phyloP scores from a whole-genome alignment of 1,140 invertebrate genomes.

The Trichomalopsis sarcophagae region DNA sequence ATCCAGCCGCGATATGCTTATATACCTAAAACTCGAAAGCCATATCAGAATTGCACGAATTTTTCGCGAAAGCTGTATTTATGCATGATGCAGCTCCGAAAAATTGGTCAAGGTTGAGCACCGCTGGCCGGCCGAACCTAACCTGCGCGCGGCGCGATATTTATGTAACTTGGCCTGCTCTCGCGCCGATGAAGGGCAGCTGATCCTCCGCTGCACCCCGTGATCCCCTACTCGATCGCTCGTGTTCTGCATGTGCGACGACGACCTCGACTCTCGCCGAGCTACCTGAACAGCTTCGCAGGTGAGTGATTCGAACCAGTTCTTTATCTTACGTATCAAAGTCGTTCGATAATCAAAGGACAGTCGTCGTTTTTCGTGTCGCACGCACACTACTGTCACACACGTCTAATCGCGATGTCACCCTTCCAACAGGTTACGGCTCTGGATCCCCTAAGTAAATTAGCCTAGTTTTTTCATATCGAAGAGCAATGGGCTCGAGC shows the following conservation, averaged over 20 bases:
- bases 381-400: too few species aligned
- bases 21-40: neutral
- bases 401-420: neutral
- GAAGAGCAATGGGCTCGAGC: constrained; percentile 62
- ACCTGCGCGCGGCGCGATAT: constrained; percentile 21
- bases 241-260: neutral
- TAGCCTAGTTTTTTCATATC: neutral
- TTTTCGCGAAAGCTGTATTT: neutral
- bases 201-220: neutral
- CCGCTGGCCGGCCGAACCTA: constrained; percentile 1
- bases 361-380: neutral
- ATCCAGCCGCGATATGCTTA: too few species aligned
- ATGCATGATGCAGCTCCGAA: neutral
- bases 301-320: constrained; percentile 10
- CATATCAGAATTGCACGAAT: neutral
- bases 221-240: neutral
- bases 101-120: constrained; percentile 30
- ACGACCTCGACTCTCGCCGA: neutral
- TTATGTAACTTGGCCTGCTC: constrained; percentile 37
- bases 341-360: neutral
- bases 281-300: neutral
- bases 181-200: constrained; percentile 34
- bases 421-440: constrained; percentile 19
- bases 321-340: neutral
- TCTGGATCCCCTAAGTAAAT: constrained; percentile 16